Percentiles rank a stretch among this genome's conserved stretches.
Evolutionary conservation across 2,113 vertebrate genomes (phyloP).

Genomic region (Peromyscus californicus): DNA sequence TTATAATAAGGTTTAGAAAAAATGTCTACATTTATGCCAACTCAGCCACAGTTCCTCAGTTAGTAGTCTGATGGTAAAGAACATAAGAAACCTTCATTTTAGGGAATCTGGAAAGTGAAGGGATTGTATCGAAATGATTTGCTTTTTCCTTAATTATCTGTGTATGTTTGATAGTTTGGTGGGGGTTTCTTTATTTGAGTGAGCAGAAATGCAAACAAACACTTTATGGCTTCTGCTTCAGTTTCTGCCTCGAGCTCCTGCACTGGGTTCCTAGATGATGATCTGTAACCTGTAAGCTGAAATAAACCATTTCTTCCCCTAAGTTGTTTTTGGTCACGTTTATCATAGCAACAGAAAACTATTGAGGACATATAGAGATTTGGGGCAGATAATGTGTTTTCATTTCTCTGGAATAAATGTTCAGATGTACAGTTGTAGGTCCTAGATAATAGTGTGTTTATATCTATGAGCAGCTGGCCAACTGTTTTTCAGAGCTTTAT

Average conservation of each 20-base stretch:
- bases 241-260: not conserved
- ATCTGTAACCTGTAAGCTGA: not conserved
- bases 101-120: not conserved
- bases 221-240: not conserved
- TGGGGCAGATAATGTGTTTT: not conserved
- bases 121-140: not conserved
- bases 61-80: not conserved
- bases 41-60: not conserved
- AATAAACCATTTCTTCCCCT: not conserved
- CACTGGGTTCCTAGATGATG: not conserved
- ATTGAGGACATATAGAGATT: not conserved
- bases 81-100: not conserved
- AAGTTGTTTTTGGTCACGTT: not conserved
- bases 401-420: not conserved
- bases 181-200: not conserved
- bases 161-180: not conserved
- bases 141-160: not conserved
- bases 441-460: not conserved
- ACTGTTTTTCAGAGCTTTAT: not conserved
- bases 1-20: not conserved
- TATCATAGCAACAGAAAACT: not conserved
- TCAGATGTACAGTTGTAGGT: not conserved
- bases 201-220: not conserved
- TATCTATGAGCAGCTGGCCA: not conserved
- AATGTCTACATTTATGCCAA: not conserved